Base-by-base conservation (phyloP, 2,113 vertebrate species). In the Equus quagga region DNA sequence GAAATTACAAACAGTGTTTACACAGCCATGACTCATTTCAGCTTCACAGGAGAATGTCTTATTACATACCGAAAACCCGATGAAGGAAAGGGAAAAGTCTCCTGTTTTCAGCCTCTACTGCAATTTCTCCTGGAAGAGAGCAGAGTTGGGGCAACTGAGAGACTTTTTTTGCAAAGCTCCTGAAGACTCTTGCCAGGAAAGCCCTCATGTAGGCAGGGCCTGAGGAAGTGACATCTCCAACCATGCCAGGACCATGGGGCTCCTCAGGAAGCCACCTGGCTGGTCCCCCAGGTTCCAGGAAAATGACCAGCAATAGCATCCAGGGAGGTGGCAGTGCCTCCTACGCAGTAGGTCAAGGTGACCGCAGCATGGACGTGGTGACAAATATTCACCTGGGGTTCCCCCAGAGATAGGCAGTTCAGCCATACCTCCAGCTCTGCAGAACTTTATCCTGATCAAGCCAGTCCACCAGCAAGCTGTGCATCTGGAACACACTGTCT, bases 1-100 rank as follows among this genome's bases (percentile, higher is more conserved):
- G 78, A 86, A 96, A 87, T 83, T 41, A 90, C 54, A 49, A 78
- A 75, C 2, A 36, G 23, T 54, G 26, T 86, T 80, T 41, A 69
- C 36, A n/a, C 5, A 75, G 65, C 24, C 10, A 17, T 58, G 12
- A 72, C 15, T 58, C 41, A 3, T 11, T 72, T 89, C 86, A 70
- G 49, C 19, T 17, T 75, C 28, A 65, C 10, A 56, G 51, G 18
- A 91, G 36, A 89, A 73, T 60, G 46, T 21, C 73, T 85, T 56
- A 21, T 17, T 75, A 70, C 19, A 36, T 21, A 69, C 6, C 83
- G 76, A 67, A 70, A 24, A 81, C n/a, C 18, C 11, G 21, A 54
- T 26, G 33, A 70, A 92, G 5, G 8, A 89, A 82, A 70, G 26
- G 18, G 31, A 46, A 60, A 89, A 12, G 3, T 23, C 54, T 81